Conservation (phyloP, 2,888 invertebrate genomes). For the Abrostola triplasia region DNA sequence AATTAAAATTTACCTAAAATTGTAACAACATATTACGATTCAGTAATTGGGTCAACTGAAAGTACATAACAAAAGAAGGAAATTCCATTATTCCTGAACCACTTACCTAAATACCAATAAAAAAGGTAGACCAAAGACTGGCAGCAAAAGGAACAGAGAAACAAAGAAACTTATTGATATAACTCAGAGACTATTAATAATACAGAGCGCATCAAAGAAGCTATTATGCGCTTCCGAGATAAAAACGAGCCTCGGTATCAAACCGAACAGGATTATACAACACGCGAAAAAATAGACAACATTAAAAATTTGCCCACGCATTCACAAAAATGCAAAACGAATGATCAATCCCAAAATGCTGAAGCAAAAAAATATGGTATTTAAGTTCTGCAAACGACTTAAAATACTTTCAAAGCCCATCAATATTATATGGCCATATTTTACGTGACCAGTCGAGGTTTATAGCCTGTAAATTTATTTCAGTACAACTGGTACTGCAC, state of each 20-base stretch:
- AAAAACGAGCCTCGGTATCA: constrained; percentile 54
- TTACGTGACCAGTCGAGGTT: constrained; percentile 20
- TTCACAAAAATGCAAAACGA: constrained; percentile 8
- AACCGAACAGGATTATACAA: constrained; percentile 42
- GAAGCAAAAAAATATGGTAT: not conserved
- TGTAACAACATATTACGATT: not conserved
- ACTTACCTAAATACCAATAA: constrained; percentile 13
- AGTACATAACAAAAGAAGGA: constrained; percentile 4
- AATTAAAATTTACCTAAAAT: no score
- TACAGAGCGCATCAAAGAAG: constrained; percentile 54
- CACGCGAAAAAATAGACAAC: constrained; percentile 35
- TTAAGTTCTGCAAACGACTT: constrained; percentile 6
- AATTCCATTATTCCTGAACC: constrained; percentile 1
- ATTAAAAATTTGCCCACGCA: constrained; percentile 10
- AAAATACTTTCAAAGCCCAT: constrained; percentile 21
- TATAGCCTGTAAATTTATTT: constrained; percentile 16
- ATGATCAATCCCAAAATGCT: constrained; percentile 8
- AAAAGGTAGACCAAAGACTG: constrained; percentile 15
- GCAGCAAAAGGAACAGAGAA: constrained; percentile 44
- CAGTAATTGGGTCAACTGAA: constrained; percentile 4
- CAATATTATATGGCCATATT: constrained; percentile 9
- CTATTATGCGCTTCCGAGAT: constrained; percentile 56
- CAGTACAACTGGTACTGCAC: not conserved
- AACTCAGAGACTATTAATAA: constrained; percentile 46
- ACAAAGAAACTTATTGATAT: constrained; percentile 57